Base-by-base conservation (phyloP, 53 echinoderm and acorn worm genomes). In the Pentamera pediparva region DNA sequence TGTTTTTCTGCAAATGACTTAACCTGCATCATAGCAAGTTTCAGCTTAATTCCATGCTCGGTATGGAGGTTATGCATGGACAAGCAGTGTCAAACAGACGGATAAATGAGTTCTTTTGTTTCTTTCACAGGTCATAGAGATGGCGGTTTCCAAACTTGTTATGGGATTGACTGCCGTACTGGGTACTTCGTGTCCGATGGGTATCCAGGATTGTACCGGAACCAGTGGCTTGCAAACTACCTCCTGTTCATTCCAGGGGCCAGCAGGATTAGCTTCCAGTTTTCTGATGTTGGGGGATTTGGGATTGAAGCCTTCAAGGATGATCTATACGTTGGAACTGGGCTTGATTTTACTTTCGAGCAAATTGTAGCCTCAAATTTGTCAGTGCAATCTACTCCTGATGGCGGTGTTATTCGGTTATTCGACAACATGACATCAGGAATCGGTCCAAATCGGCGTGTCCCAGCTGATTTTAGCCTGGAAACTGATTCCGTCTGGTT, bases 401-500 rank as follows among this genome's bases (percentile, higher is more conserved):
- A n/a, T n/a, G n/a, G n/a, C n/a, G 27, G 67, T 19, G 29, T 26
- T 4, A 24, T 41, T 27, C 41, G 41, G 40, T 25, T 43, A 15
- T 67, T 67, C 31, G 43, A 67, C 45, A 67, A 65, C 36, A 65
- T 38, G 25, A 38, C 65, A 39, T n/a, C n/a, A n/a, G n/a, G n/a
- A n/a, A n/a, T n/a, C n/a, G 38, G 37, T 22, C 24, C 24, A 39
- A 40, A 40, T 17, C 65, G 27, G 24, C 22, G 18, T 10, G 37
- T 26, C 39, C 65, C 65, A 1, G 38, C 65, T 12, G 38, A 38
- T 36, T 81, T 86, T 38, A 77, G 83, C 41, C 6, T 74, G 7
- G 19, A 74, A 32, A 76, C 86, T 0, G 93, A 92, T 38, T 57
- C 81, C 0, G 89, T 56, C 2, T 92, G 86, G 89, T 35, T 86